Evolutionary conservation across 1,140 invertebrate species (phyloP), one percentile per base, ranked within the genome.

Genomic region (Sminthurides bifidus): DNA sequence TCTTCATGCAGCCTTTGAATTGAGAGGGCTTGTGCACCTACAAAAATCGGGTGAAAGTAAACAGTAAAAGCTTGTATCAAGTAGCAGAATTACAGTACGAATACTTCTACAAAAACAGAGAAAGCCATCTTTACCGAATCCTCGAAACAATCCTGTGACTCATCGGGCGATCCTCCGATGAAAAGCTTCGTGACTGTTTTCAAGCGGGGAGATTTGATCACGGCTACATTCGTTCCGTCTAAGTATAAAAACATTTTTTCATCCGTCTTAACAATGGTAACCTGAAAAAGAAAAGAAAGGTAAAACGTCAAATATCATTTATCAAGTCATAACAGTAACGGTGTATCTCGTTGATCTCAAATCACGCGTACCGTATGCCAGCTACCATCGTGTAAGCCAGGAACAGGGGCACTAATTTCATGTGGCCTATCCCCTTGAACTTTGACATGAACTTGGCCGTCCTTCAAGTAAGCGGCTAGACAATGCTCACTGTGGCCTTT

Each of bases 1-100:
- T 78, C 54, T 82, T 75, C 4, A 93, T 77, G 67, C 90, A 94
- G 0, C 90, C 90, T 62, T 84, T 83, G 49, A 92, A 80, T 8
- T 82, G 79, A 65, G 85, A 81, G n/a, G 81, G 65, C 55, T 81
- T 80, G 33, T 76, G 69, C n/a, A 81, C 74, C 74, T 77, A 64
- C 10, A 44, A 23, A 10, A 19, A 19, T 38, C 23, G 50, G 27
- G 41, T 37, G 35, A 23, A 55, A 8, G n/a, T n/a, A n/a, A n/a
- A n/a, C n/a, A n/a, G n/a, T n/a, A n/a, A n/a, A n/a, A n/a, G n/a
- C n/a, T n/a, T n/a, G n/a, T n/a, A n/a, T n/a, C n/a, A n/a, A n/a
- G n/a, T n/a, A n/a, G n/a, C n/a, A n/a, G n/a, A n/a, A n/a, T n/a
- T n/a, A n/a, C n/a, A n/a, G n/a, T n/a, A n/a, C n/a, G n/a, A n/a